Base-by-base conservation (phyloP, 2,797 vertebrate genomes). In the Diglossa cyanea region DNA sequence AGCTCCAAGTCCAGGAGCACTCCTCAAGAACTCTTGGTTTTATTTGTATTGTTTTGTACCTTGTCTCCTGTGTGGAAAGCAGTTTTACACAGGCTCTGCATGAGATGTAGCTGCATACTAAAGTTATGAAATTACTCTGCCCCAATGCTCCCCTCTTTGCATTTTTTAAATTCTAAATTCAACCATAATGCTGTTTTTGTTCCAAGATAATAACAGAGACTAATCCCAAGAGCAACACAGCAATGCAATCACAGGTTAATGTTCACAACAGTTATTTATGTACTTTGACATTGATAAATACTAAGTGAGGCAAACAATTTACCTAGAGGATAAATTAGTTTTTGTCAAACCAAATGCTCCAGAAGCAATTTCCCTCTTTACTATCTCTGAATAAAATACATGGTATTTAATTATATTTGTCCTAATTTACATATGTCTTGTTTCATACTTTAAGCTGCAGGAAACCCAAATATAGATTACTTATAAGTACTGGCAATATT, bases 401-500 rank as follows among this genome's bases (percentile, higher is more conserved):
- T 13, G 9, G 7, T 28, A 45, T 62, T 88, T 66, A 33, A 72
- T 37, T 55, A 25, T 16, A 48, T 31, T 72, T 87, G 13, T 54
- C 11, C 19, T 79, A 42, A 44, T 42, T 91, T 93, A 75, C 18
- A 58, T 78, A 5, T 10, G 60, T 51, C n/a, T 82, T 1, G 3
- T 42, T 40, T 81, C 13, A 44, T 24, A 78, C 11, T 45, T 75
- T 8, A 61, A 17, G 24, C 70, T 30, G 11, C 37, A 92, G 35
- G 6, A 86, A 86, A n/a, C 21, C 4, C 33, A 66, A 73, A 50
- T 47, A 67, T 0, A 71, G 6, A 50, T 65, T 65, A 67, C 40
- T 71, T 55, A 0, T 6, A 86, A 57, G 2, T 14, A 70, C 0
- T 62, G n/a, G 13, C 45, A 60, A 67, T 4, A 14, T n/a, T 50